Evolutionary conservation across 1,140 invertebrate species (phyloP), one percentile per base, ranked within the genome.

Genomic region (Paramacrobiotus metropolitanus): DNA sequence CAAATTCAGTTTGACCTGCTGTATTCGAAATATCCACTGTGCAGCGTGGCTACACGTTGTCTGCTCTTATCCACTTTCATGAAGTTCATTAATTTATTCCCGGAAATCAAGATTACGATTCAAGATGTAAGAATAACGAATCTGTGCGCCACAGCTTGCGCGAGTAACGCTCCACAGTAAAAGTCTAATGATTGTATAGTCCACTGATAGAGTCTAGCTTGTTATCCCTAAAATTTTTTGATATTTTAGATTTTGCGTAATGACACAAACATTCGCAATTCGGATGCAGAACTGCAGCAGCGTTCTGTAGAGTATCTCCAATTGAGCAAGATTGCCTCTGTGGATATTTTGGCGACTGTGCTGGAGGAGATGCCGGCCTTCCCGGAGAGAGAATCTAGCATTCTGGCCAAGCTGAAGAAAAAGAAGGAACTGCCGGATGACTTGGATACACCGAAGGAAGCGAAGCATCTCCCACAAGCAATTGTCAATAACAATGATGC

Each of bases 311-410:
- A 99, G 76, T 99, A 99, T 77, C 76, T 98, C 29, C 89, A 94
- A 68, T 75, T 99, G 44, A 95, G 88, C 71, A 88, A 92, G 65
- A 87, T 97, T 62, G 90, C 93, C 15, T 90, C 90, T 59, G 83
- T 87, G 29, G 93, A 98, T 80, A 93, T 98, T 65, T 75, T 99
- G 72, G 92, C 92, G 2, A 96, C 91, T 59, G 93, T 99, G 61
- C 77, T 99, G 60, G 95, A 99, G 79, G 94, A 98, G 78, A 99
- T 99, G 95, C 95, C 95, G 60, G 92, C 94, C 59, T 99, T 98
- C 76, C 90, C 94, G 1, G 95, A 99, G 76, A 80, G 93, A 68
- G 94, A 99, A 76, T 96, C 91, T 59, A 96, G 90, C 1, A 91
- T 98, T 70, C 67, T 81, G 29, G 80, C 96, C 61, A 91, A 93